These are phyloP conservation scores for Hydrozoanthus gracilis DNA, from an alignment of 92 coral and sea anemone species.

Conservation along the genomic window DNA sequence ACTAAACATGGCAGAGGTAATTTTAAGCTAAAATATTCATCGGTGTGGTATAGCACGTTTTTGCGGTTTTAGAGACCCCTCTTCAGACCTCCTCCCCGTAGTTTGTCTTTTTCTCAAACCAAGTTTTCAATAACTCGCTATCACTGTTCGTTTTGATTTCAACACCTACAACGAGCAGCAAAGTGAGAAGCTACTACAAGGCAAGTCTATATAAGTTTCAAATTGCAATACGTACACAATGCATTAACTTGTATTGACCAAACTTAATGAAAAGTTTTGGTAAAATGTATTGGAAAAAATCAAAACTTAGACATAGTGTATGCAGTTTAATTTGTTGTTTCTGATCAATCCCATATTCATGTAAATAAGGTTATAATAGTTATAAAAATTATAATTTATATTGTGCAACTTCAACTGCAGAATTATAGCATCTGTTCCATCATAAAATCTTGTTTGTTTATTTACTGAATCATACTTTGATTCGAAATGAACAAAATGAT, in stretches of 20 bases:
- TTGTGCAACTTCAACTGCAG: neutral
- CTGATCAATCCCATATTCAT: neutral
- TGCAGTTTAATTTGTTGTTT: neutral
- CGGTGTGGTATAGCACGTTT: too few species aligned
- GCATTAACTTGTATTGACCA: too few species aligned
- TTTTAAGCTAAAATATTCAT: too few species aligned
- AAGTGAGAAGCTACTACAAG: conserved; percentile 8
- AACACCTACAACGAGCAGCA: conserved; percentile 12
- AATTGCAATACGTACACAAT: too few species aligned
- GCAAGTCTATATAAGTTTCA: neutral
- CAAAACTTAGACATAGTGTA: neutral
- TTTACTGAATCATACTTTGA: too few species aligned
- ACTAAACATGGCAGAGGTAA: too few species aligned
- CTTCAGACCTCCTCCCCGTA: too few species aligned
- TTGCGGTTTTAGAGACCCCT: too few species aligned
- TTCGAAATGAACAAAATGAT: too few species aligned
- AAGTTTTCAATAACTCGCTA: neutral
- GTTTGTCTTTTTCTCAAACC: neutral
- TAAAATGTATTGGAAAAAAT: neutral
- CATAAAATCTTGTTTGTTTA: too few species aligned
- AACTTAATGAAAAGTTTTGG: too few species aligned
- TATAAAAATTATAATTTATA: neutral
- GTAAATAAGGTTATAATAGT: neutral
- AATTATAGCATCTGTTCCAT: neutral
- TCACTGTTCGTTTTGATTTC: neutral